Base-by-base conservation (phyloP, 2,888 invertebrate genomes). In the Danaus chrysippus region DNA sequence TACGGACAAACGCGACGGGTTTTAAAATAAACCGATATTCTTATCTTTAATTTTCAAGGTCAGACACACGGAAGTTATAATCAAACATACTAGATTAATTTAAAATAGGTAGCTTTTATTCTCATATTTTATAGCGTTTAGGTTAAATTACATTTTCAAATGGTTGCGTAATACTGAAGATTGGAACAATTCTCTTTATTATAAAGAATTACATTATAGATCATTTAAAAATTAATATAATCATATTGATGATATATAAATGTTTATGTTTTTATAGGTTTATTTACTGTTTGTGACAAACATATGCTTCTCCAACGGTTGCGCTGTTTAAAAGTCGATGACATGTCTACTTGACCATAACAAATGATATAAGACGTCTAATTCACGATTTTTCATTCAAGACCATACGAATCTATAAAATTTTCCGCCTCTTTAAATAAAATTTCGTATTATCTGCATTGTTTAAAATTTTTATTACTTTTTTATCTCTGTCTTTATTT, bases 271-370 rank as follows among this genome's bases (percentile, higher is more conserved):
- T 58, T 63, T 43, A 56, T 56, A 52, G 63, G 65, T 65, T 60
- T 65, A 63, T 65, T 63, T 60, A 65, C 65, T 63, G 61, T 43
- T 54, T 64, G 62, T 58, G 64, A 68, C 10, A 74, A 73, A 73
- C 69, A 65, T 58, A 58, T 68, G 65, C 58, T 68, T 63, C 57
- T 64, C 63, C 77, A 83, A 77, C 79, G 77, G 78, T 77, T 73
- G 76, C 64, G 75, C 79, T 73, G 78, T 78, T 78, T 78, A 76
- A 64, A 69, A 78, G 82, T 81, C 84, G 82, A 78, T 76, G 82
- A 80, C 83, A 75, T 42, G 49, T 44, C 49, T 60, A 56, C 19
- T 49, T 34, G 13, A 6, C 42, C 23, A 8, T 59, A 43, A 46
- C 9, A 49, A 49, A 17, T 49, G 17, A 17, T 17, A 49, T 49